Conservation (phyloP, 2,888 invertebrate species). For the Liopterus haemorrhoidalis region DNA sequence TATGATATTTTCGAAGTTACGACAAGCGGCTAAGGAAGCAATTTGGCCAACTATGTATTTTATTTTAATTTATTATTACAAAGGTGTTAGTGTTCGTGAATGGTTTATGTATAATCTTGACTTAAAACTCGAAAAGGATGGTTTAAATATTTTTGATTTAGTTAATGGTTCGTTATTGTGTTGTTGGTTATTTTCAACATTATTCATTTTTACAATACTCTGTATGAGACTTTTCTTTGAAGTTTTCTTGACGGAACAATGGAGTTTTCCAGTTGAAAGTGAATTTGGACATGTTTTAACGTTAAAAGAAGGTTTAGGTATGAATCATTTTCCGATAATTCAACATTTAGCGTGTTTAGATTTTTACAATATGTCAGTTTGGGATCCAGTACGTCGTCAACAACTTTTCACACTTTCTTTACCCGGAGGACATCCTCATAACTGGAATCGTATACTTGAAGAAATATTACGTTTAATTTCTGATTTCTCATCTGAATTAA, state of each 20-base stretch:
- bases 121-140: slow-evolving; percentile 50
- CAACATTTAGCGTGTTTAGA: slow-evolving; percentile 73
- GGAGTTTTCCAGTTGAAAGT: slow-evolving; percentile 58
- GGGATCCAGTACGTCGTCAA: slow-evolving; percentile 54
- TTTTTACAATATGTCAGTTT: slow-evolving; percentile 60
- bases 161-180: slow-evolving; percentile 51
- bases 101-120: slow-evolving; percentile 51
- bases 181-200: slow-evolving; percentile 62
- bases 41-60: slow-evolving; percentile 59
- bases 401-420: slow-evolving; percentile 68
- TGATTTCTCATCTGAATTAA: slow-evolving; percentile 60
- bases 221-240: slow-evolving; percentile 66
- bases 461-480: slow-evolving; percentile 59
- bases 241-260: slow-evolving; percentile 63
- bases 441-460: slow-evolving; percentile 70
- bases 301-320: slow-evolving; percentile 56
- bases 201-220: slow-evolving; percentile 65
- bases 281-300: slow-evolving; percentile 46
- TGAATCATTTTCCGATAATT: slow-evolving; percentile 59
- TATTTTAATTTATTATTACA: slow-evolving; percentile 55
- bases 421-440: slow-evolving; percentile 82
- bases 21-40: slow-evolving; percentile 54
- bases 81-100: slow-evolving; percentile 53
- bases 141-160: slow-evolving; percentile 49
- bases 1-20: slow-evolving; percentile 52